Conservation (phyloP, 2,113 vertebrate genomes). For the Labrus mixtus region DNA sequence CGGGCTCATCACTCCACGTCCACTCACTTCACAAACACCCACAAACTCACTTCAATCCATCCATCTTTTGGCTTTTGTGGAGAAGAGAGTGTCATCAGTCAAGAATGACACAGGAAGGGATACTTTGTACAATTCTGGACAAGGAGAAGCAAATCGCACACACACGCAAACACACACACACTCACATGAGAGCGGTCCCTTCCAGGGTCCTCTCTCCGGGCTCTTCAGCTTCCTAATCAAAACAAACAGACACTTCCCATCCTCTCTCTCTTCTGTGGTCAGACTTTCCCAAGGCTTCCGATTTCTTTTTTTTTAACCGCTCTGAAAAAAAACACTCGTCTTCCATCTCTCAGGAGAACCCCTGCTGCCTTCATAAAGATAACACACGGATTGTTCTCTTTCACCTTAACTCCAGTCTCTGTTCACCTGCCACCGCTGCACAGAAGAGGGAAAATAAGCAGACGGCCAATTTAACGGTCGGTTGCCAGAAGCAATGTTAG, state of each 20-base stretch:
- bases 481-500: constrained; percentile 57
- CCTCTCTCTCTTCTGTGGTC: constrained; percentile 44
- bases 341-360: constrained; percentile 46
- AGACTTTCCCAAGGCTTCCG: constrained; percentile 27
- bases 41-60: constrained; percentile 24
- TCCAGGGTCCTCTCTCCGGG: constrained; percentile 30
- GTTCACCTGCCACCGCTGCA: constrained; percentile 6
- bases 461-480: constrained; percentile 71
- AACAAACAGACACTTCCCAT: constrained; percentile 55
- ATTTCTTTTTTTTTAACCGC: constrained; percentile 19
- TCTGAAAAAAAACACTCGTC: constrained; percentile 9
- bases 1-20: constrained; percentile 31
- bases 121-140: constrained; percentile 40
- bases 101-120: constrained; percentile 28
- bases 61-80: constrained; percentile 43
- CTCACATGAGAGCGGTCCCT: not conserved
- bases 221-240: constrained; percentile 51
- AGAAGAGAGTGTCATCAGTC: constrained; percentile 44
- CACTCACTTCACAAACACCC: not conserved
- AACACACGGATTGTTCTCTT: constrained; percentile 42
- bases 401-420: constrained; percentile 41
- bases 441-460: constrained; percentile 44
- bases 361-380: constrained; percentile 49
- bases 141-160: constrained; percentile 21
- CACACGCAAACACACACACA: no score